phyloP scores from a whole-genome alignment of 2,113 vertebrate species.

The Lucifuga dentata region DNA sequence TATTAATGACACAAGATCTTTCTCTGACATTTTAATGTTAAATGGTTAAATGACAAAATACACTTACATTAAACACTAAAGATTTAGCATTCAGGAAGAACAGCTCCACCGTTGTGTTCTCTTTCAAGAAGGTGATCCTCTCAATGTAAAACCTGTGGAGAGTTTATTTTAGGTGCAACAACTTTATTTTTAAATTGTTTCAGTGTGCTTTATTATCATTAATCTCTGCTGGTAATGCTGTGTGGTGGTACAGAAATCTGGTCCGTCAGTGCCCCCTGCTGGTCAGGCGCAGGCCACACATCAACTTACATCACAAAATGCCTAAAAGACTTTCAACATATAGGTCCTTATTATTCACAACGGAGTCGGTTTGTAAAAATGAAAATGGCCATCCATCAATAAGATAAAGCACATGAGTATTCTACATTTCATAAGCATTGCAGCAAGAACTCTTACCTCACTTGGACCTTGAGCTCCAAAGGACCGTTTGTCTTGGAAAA shows the following conservation, averaged over 20 bases:
- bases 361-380: constrained; percentile 3
- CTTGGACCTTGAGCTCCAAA: constrained; percentile 89
- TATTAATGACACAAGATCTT: too few relatives aligned
- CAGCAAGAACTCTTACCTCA: constrained; percentile 85
- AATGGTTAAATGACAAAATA: not conserved
- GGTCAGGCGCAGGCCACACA: constrained; percentile 49
- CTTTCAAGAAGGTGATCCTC: constrained; percentile 93
- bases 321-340: too few relatives aligned
- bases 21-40: not conserved
- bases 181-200: constrained; percentile 11
- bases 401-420: not conserved
- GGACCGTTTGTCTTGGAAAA: constrained; percentile 91
- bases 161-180: constrained; percentile 33
- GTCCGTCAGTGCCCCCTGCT: constrained; percentile 75
- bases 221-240: not conserved
- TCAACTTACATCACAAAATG: too few relatives aligned
- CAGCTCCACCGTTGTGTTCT: constrained; percentile 94
- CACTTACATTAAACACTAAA: constrained; percentile 93
- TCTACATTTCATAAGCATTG: not conserved
- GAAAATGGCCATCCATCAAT: too few relatives aligned
- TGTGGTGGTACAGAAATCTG: constrained; percentile 1
- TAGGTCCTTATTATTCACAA: not conserved
- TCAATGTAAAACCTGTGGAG: constrained; percentile 96
- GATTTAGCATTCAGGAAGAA: constrained; percentile 98
- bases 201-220: constrained; percentile 1